Conservation (phyloP, 2,797 vertebrate species). For the Masticophis lateralis region DNA sequence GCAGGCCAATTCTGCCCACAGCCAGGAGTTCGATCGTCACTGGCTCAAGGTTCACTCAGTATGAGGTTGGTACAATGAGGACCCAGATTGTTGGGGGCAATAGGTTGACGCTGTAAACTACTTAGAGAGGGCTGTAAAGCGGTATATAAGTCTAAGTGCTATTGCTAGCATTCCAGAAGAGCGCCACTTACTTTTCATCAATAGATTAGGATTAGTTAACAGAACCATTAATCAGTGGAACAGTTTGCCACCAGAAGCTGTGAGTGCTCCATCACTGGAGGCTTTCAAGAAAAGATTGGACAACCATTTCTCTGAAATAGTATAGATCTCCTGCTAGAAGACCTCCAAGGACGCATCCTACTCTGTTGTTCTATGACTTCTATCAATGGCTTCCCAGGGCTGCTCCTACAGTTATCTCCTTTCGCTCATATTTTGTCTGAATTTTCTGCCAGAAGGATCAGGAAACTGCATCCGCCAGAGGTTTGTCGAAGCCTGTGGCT, state of each 20-base stretch:
- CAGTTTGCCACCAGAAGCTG: too few relatives aligned
- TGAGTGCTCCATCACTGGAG: not conserved
- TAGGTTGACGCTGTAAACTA: too few relatives aligned
- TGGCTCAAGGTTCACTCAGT: not conserved
- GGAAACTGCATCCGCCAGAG: not conserved
- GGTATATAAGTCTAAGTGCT: not conserved
- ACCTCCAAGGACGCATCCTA: not conserved
- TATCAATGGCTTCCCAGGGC: not conserved
- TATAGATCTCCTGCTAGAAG: not conserved
- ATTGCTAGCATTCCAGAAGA: not conserved
- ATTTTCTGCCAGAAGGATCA: not conserved
- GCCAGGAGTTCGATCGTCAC: not conserved
- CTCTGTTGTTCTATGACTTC: not conserved
- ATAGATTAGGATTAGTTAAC: not conserved
- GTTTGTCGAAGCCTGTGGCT: not conserved
- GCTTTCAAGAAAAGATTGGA: not conserved
- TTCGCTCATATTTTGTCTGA: not conserved
- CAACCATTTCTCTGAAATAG: not conserved
- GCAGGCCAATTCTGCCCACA: not conserved
- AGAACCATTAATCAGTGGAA: not conserved
- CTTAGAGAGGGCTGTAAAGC: too few relatives aligned
- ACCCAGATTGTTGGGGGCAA: too few relatives aligned
- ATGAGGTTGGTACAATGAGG: not conserved
- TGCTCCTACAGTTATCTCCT: too few relatives aligned
- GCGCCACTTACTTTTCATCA: not conserved